Base-by-base conservation (phyloP, 2,113 vertebrate genomes). In the Dendropsophus ebraccatus region DNA sequence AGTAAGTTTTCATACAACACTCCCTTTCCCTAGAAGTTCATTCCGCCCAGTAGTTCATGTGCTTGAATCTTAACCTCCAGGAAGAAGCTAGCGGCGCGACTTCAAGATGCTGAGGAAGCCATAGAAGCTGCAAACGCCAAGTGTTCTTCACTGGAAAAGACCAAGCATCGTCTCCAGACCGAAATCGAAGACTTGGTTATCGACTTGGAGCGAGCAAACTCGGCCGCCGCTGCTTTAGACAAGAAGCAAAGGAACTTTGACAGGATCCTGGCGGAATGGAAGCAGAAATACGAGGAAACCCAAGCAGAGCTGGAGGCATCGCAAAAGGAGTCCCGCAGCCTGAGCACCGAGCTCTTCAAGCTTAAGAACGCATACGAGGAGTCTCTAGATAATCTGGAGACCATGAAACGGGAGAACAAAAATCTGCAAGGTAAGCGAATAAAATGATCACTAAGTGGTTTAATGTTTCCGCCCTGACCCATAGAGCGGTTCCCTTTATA, bases 331-430 rank as follows among this genome's bases (percentile, higher is more conserved):
- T 94, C 96, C 0, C 95, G 96, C 0, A 85, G 95, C 85, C 91
- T 98, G n/a, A 97, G 96, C 91, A 97, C 96, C 0, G 97, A 98
- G 90, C 96, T 99, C 74, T 98, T 98, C 89, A 97, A 97, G 83
- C 93, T 98, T 83, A 96, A 96, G 90, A 98, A 99, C 1, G 94
- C 94, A 83, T 97, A 97, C 0, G 97, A 98, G 89, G 97, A 99
- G 91, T 94, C 95, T 0, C 89, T 98, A 21, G 97, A 98, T 81
- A 93, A 97, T 87, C 91, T 98, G 88, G 96, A 99, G 92, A 96
- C 96, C 0, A 90, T 96, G 84, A 97, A 95, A 91, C 92, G 96
- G 65, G 97, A 98, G 91, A 98, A 97, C 92, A 99, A 98, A 93
- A 98, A 99, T 90, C 92, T 99, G 23, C 97, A 99, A 90, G 96